A percentile compares a stretch with the other conserved stretches of the same genome.
These are phyloP conservation scores for Aurelia sp. DNA, from an alignment of 30 jellyfish, hydroid and myxozoan species.

Conservation along the genomic window DNA sequence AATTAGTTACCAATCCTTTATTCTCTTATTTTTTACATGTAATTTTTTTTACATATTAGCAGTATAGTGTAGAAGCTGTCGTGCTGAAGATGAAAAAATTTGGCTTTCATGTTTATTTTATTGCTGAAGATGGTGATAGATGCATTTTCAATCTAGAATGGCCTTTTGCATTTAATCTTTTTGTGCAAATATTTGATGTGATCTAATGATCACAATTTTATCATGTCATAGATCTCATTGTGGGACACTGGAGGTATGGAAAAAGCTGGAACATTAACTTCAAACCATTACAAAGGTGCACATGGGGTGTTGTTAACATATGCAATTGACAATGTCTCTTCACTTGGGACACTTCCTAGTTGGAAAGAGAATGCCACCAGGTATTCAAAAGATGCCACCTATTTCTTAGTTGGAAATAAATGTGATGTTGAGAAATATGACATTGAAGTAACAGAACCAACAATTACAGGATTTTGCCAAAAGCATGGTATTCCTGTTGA, in stretches of 20 bases:
- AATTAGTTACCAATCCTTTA: too few species aligned
- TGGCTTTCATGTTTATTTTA: too few species aligned
- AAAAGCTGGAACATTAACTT: conserved; percentile 86
- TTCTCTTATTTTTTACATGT: too few species aligned
- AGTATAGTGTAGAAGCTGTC: too few species aligned
- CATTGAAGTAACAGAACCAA: conserved; percentile 64
- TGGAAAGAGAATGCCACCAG: conserved; percentile 89
- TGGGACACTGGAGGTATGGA: conserved; percentile 99
- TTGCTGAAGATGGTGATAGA: too few species aligned
- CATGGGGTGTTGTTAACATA: conserved; percentile 80
- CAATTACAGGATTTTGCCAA: conserved; percentile 71
- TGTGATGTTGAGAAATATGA: conserved; percentile 71
- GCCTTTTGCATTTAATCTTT: too few species aligned
- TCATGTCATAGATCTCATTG: conserved; percentile 66
- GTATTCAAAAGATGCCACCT: conserved; percentile 46
- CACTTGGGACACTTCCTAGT: conserved; percentile 60
- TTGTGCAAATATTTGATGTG: too few species aligned
- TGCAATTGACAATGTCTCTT: conserved; percentile 67
- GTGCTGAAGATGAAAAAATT: too few species aligned
- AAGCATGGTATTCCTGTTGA: conserved; percentile 43
- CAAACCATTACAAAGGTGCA: conserved; percentile 77
- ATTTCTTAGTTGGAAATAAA: conserved; percentile 88
- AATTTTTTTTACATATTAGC: too few species aligned
- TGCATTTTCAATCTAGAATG: too few species aligned
- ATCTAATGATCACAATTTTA: not conserved